These are phyloP conservation scores for Drosophila helvetica DNA, from an alignment of 2,888 invertebrate genomes.

Conservation along the genomic window DNA sequence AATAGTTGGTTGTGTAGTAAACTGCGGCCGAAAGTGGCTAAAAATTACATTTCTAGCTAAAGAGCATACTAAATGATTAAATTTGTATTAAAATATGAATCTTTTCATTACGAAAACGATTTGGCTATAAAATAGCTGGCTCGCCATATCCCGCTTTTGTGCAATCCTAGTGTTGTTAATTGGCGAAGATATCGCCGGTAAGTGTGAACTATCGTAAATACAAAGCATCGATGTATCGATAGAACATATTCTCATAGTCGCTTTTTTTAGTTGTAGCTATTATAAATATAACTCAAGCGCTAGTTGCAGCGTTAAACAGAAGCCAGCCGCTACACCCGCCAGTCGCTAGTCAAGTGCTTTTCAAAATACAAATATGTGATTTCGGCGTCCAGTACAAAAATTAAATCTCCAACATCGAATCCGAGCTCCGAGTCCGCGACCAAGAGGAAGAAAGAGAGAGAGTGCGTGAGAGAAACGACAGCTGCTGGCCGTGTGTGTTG, in stretches of 20 bases:
- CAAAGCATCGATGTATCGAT: constrained; percentile 32
- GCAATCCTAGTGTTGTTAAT: constrained; percentile 18
- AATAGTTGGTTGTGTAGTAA: no score
- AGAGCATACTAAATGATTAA: neutral
- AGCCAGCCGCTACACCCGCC: constrained; percentile 60
- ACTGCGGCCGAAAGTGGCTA: no score
- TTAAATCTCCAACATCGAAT: constrained; percentile 46
- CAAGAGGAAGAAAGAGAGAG: constrained; percentile 64
- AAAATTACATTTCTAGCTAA: constrained; percentile 3
- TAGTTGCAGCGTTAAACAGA: constrained; percentile 68
- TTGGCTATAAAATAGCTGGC: constrained; percentile 5
- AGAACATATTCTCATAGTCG: constrained; percentile 41
- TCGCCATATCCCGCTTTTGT: neutral
- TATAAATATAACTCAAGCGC: constrained; percentile 71
- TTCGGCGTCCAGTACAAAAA: constrained; percentile 26
- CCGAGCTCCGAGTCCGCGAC: constrained; percentile 39
- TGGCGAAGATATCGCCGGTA: constrained; percentile 32
- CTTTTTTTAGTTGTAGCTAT: constrained; percentile 67
- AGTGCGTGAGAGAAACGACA: constrained; percentile 79
- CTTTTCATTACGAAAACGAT: neutral
- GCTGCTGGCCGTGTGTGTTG: constrained; percentile 68
- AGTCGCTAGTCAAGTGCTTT: constrained; percentile 55
- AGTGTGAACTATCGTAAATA: constrained; percentile 33
- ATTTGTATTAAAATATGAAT: neutral
- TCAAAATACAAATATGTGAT: constrained; percentile 36